Evolutionary conservation across 2,113 vertebrate species (phyloP).

Genomic region (Sinocyclocheilus rhinocerous): DNA sequence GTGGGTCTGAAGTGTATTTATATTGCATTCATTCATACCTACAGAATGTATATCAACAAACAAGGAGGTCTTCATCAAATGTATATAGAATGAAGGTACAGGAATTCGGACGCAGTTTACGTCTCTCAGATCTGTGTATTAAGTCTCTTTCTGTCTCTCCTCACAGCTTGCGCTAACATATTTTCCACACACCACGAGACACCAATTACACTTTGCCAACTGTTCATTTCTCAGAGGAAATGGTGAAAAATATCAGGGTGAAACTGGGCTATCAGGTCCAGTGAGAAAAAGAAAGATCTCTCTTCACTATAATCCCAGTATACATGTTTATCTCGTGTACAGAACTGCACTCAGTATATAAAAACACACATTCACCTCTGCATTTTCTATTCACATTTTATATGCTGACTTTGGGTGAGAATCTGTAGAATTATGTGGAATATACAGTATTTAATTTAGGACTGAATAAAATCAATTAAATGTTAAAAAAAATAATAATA

Average conservation of each 20-base stretch:
- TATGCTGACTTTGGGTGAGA: not conserved
- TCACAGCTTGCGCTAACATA: constrained; percentile 27
- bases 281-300: constrained; percentile 5
- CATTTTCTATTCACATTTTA: not conserved
- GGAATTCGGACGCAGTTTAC: not conserved
- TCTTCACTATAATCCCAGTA: not conserved
- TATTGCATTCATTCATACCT: not conserved
- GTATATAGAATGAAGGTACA: not conserved
- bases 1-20: not conserved
- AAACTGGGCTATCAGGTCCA: constrained; percentile 36
- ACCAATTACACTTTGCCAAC: constrained; percentile 32
- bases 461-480: not conserved
- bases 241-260: constrained; percentile 2
- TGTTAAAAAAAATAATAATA: not conserved
- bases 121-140: not conserved
- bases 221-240: constrained; percentile 29
- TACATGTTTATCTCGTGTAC: not conserved
- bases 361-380: not conserved
- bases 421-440: not conserved
- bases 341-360: not conserved
- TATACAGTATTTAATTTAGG: not conserved
- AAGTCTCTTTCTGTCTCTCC: constrained; percentile 8
- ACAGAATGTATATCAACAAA: not conserved
- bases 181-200: constrained; percentile 12
- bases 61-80: not conserved